Evolutionary conservation across 2,797 vertebrate species (phyloP), one percentile per base, ranked within the genome.

Genomic region (Argentina silus): DNA sequence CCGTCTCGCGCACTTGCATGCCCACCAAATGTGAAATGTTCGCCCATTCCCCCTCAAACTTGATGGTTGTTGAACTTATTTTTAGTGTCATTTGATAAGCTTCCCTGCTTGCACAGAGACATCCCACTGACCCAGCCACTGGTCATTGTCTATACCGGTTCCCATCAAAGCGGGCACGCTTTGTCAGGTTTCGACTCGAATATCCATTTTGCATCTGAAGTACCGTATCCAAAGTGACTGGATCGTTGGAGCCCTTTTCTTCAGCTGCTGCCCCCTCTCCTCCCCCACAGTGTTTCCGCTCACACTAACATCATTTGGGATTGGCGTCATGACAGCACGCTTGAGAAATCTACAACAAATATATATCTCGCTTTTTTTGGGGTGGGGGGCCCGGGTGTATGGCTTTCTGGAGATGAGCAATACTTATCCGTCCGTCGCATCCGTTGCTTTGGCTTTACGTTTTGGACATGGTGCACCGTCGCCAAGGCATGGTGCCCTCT

Each of bases 61-160:
- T 98, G 97, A 98, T 92, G 97, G 95, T 97, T 94, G 96, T 83
- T 97, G 97, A 96, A 97, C 96, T 98, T 98, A 98, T 99, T 98
- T 98, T 97, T 97, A 95, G 96, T 99, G 98, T 98, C 97, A 98
- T 95, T 94, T 99, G 97, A 98, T 96, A 96, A 96, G 96, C 95
- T 93, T 93, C 90, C 92, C 94, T 90, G 95, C 94, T 91, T 90
- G 75, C 95, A 92, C 94, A 86, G 92, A 98, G 97, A 98, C 96
- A 95, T 96, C 94, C 96, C 96, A 96, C 96, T 98, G 97, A 98
- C 97, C 97, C 96, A 93, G 97, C 96, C 97, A 97, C 98, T 97
- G 97, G 97, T 99, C 97, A 98, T 96, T 99, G 98, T 99, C 98
- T 95, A 96, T 97, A 97, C 95, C 89, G 88, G 94, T 98, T 96